Base-by-base conservation (phyloP, 2,113 vertebrate species). In the Aldabrachelys gigantea region DNA sequence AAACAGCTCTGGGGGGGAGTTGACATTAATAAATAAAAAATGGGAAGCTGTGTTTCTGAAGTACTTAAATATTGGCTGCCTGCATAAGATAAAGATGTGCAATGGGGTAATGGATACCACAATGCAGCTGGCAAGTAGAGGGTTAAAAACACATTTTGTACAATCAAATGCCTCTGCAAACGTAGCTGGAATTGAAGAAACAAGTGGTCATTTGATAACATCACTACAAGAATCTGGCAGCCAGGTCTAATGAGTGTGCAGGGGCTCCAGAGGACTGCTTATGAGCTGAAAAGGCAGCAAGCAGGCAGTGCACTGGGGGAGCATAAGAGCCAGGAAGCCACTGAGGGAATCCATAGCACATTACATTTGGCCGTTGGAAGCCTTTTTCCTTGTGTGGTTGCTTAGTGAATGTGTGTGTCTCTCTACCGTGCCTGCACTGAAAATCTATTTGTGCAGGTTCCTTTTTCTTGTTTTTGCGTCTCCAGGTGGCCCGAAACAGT, bases 101-200 rank as follows among this genome's bases (percentile, higher is more conserved):
- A 56, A 3, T 54, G 21, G 78, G 44, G 41, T 1, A 12, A 90
- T 21, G 10, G 65, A 92, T 69, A 83, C 84, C 10, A 83, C 22
- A 79, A 82, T 38, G 80, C 50, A 49, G 88, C 80, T 89, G 38
- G 49, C 65, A 88, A 95, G n/a, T 3, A 84, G 78, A 90, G 17
- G 38, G 80, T 75, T 69, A 38, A 88, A 95, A 95, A 94, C 82
- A 81, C 7, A 54, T 21, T 85, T 24, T 54, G 10, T 87, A 49
- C 57, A 89, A 88, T 38, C 93, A 94, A 88, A 79, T 80, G 82
- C 91, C 79, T 92, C 11, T 50, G 85, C 50, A 87, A 41, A 82
- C 12, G 3, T 80, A 17, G 22, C 65, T 92, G 85, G 85, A 91
- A 83, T 29, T 80, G 72, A 87, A 91, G 56, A 10, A 88, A 52